These are phyloP conservation scores for Halichondria panicea DNA, from an alignment of 37 sponge, comb jelly and placozoan genomes.

Conservation along the genomic window DNA sequence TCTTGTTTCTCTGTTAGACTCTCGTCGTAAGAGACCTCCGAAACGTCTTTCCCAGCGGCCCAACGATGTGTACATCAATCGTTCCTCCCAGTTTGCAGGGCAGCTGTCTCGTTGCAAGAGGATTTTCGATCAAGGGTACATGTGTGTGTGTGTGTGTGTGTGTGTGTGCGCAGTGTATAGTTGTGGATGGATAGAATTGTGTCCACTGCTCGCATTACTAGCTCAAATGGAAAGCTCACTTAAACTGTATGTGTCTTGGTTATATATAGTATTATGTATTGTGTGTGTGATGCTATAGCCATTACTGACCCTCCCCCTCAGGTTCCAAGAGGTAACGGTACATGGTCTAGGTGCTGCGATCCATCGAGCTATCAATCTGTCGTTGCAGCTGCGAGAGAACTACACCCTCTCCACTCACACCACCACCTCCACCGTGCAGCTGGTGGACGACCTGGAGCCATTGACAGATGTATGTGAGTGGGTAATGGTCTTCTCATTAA, in stretches of 20 bases:
- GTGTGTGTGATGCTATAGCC: no score
- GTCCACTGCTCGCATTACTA: no score
- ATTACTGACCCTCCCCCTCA: constrained; percentile 23
- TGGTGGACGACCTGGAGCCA: constrained; percentile 82
- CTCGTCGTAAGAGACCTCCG: constrained; percentile 60
- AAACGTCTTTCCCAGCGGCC: constrained; percentile 35
- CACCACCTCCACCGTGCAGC: constrained; percentile 76
- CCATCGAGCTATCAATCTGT: constrained; percentile 84
- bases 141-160: no score
- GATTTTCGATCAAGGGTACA: constrained; percentile 70
- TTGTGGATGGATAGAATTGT: no score
- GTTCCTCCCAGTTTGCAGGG: constrained; percentile 47
- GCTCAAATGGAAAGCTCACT: no score
- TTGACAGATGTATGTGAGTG: constrained; percentile 59
- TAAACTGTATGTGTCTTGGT: no score
- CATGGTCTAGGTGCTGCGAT: constrained; percentile 89
- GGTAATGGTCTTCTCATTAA: no score
- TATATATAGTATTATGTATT: no score
- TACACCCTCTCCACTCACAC: constrained; percentile 22
- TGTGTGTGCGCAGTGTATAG: no score
- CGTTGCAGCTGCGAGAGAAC: constrained; percentile 73
- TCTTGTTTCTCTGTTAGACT: no score
- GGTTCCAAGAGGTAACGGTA: constrained; percentile 58
- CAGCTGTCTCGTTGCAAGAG: constrained; percentile 70
- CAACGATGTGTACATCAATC: constrained; percentile 75